phyloP scores from a whole-genome alignment of 2,888 invertebrate genomes.

The Oscheius sp. region DNA sequence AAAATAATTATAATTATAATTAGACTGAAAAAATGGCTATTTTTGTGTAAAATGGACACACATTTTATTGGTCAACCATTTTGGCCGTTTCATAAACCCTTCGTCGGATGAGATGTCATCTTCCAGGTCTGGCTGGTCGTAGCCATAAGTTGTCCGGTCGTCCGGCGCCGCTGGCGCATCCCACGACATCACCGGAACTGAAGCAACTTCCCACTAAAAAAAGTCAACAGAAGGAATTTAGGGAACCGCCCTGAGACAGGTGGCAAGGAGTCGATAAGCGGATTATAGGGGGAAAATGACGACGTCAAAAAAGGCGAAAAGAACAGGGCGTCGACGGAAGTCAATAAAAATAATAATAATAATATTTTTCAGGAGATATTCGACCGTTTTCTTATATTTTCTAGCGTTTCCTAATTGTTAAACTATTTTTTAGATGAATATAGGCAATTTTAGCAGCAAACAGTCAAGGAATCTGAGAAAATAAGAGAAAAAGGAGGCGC shows the following conservation, averaged over 20 bases:
- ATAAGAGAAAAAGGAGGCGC: too few relatives aligned
- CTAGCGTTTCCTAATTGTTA: too few relatives aligned
- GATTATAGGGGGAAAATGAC: conserved; percentile 26
- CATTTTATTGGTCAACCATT: conserved; percentile 8
- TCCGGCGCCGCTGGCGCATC: neutral
- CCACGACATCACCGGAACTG: neutral
- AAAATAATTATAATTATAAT: conserved; percentile 25
- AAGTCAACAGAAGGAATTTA: neutral
- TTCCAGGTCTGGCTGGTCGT: too few relatives aligned
- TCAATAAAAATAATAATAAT: too few relatives aligned
- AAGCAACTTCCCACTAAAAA: too few relatives aligned
- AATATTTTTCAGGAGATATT: too few relatives aligned
- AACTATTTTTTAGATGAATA: neutral
- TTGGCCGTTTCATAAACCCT: neutral
- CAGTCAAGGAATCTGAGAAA: too few relatives aligned
- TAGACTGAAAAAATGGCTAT: neutral
- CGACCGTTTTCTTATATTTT: too few relatives aligned
- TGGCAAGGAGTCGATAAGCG: neutral
- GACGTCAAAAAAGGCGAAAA: conserved; percentile 3
- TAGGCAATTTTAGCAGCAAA: too few relatives aligned
- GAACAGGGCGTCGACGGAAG: too few relatives aligned
- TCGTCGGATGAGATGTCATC: too few relatives aligned
- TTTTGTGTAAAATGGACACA: neutral
- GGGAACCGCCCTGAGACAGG: conserved; percentile 2
- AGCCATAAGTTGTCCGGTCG: neutral